Conservation (phyloP, 1,140 invertebrate species). For the Samia ricini region DNA sequence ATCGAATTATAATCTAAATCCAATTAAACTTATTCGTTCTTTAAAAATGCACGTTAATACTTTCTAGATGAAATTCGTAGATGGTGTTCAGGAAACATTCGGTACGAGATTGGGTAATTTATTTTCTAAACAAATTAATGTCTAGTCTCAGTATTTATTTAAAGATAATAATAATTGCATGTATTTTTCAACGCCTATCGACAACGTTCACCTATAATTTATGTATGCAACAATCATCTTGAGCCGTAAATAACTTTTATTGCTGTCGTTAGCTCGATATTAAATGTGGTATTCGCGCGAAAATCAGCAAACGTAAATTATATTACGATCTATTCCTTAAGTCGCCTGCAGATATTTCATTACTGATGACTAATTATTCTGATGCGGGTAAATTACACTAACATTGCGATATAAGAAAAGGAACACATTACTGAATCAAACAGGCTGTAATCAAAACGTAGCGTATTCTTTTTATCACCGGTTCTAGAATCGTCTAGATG, state of each 20-base stretch:
- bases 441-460: background rate
- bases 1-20: conserved; percentile 16
- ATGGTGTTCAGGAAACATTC: background rate
- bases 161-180: conserved; percentile 5
- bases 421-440: background rate
- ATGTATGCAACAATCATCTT: conserved; percentile 26
- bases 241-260: conserved; percentile 30
- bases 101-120: conserved; percentile 5
- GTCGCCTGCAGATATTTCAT: conserved; percentile 39
- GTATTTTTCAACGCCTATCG: conserved; percentile 6
- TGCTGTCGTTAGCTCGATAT: conserved; percentile 25
- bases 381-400: background rate
- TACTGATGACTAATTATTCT: conserved; percentile 1
- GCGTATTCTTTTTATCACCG: conserved; percentile 30
- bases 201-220: conserved; percentile 22
- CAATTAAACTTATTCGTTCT: conserved; percentile 17
- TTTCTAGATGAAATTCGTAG: conserved; percentile 12
- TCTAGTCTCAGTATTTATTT: conserved; percentile 1
- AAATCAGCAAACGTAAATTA: conserved; percentile 23
- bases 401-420: background rate
- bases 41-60: conserved; percentile 8
- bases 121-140: conserved; percentile 7
- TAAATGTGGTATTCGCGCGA: conserved; percentile 38
- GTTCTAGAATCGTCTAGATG: conserved; percentile 32
- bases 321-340: conserved; percentile 20